Evolutionary conservation across 2,113 vertebrate species (phyloP).

Genomic region (Polypterus bichir): DNA sequence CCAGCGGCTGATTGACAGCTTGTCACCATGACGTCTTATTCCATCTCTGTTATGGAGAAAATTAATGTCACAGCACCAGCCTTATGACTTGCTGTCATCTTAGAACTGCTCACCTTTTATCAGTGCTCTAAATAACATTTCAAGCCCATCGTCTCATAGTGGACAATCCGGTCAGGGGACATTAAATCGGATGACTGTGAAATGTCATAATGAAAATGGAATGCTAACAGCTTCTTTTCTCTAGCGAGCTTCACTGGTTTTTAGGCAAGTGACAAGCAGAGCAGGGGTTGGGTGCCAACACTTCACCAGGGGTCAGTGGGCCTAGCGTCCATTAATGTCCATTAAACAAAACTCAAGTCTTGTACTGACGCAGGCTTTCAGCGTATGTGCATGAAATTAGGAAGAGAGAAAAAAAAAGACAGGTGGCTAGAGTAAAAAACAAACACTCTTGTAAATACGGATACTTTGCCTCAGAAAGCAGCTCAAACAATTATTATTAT

Average conservation of each 20-base stretch:
- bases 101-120: constrained; percentile 92
- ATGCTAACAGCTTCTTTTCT: constrained; percentile 78
- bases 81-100: constrained; percentile 92
- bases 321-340: constrained; percentile 79
- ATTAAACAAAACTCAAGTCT: constrained; percentile 47
- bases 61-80: constrained; percentile 89
- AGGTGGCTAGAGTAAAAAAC: too few relatives aligned
- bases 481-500: too few relatives aligned
- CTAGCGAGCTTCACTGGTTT: constrained; percentile 66
- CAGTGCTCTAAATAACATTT: constrained; percentile 88
- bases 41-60: constrained; percentile 90
- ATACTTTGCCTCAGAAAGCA: too few relatives aligned
- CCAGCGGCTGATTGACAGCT: constrained; percentile 78
- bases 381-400: too few relatives aligned
- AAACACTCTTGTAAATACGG: too few relatives aligned
- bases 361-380: too few relatives aligned
- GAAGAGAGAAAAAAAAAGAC: too few relatives aligned
- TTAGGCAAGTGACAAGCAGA: constrained; percentile 71
- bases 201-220: constrained; percentile 87
- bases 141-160: constrained; percentile 77
- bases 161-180: constrained; percentile 85
- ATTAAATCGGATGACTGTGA: constrained; percentile 84
- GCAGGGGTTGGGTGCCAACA: constrained; percentile 72
- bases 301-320: constrained; percentile 81
- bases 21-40: constrained; percentile 92